Evolutionary conservation across 2,888 invertebrate genomes (phyloP), one percentile per base, ranked within the genome.

Genomic region (Synanthedon myopaeformis): DNA sequence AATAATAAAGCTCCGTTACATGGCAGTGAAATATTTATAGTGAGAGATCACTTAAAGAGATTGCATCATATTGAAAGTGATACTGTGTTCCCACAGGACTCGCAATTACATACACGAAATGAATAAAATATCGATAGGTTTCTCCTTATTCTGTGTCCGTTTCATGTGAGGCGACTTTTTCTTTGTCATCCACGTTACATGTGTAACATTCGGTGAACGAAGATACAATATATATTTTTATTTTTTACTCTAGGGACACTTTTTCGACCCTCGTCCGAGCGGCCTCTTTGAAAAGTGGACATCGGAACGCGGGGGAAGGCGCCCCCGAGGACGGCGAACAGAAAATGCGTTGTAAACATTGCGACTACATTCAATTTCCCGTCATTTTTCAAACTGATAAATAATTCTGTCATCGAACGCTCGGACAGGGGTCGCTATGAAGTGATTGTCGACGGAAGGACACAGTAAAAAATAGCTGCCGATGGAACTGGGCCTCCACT

Each of bases 321-420:
- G 83, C 84, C 86, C 86, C 86, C 76, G 84, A 83, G 85, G 85
- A 85, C 81, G 71, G 72, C 73, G 81, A 76, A 82, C 83, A 83
- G 80, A 86, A 83, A 88, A 87, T 85, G 86, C 85, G 88, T 86
- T 88, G 88, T 88, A 87, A 88, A 88, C 88, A 88, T 88, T 79
- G 88, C 85, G 85, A 88, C 82, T 88, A 88, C 88, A 88, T 88
- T 88, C 88, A 88, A 88, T 88, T 88, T 88, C 87, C 84, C 84
- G 88, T 88, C 88, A 88, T 88, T 88, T 88, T 88, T 88, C 88
- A 88, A 87, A 86, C 88, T 88, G 88, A 88, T 88, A 88, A 88
- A 88, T 88, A 88, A 88, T 88, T 88, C 88, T 86, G 87, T 88
- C 86, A 85, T 86, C 86, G 87, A 81, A 81, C 77, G 78, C 76